Percentiles rank a stretch among this genome's conserved stretches.
phyloP scores from a whole-genome alignment of 1,140 invertebrate genomes.

The Dufourea novaeangliae region DNA sequence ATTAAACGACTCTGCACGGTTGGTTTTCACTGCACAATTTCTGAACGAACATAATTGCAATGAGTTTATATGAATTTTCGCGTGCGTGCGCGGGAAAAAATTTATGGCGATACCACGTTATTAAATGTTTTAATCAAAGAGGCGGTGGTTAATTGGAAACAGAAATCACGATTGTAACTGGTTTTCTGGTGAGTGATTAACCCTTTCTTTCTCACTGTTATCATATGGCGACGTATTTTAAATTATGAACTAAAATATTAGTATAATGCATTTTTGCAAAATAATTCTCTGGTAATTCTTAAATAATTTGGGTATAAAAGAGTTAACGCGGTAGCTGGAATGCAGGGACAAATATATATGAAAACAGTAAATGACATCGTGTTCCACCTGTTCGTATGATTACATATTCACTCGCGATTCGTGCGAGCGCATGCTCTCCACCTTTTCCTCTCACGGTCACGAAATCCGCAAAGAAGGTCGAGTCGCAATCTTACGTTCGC shows the following conservation, averaged over 20 bases:
- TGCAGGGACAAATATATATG: slow-evolving; percentile 37
- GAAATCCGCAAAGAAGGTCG: slow-evolving; percentile 36
- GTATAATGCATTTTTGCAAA: too few species aligned
- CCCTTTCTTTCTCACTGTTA: too few species aligned
- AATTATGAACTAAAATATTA: too few species aligned
- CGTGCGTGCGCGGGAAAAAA: not conserved
- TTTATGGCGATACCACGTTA: not conserved
- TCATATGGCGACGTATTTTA: too few species aligned
- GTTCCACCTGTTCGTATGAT: slow-evolving; percentile 44
- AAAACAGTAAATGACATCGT: slow-evolving; percentile 25
- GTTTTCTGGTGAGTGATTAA: slow-evolving; percentile 26
- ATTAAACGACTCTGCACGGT: too few species aligned
- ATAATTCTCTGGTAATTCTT: too few species aligned
- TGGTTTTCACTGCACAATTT: too few species aligned
- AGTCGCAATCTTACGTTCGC: slow-evolving; percentile 16
- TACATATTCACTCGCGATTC: slow-evolving; percentile 39
- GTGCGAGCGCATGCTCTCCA: not conserved
- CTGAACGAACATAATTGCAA: too few species aligned
- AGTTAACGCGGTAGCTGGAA: slow-evolving; percentile 20
- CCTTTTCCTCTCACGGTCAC: slow-evolving; percentile 50
- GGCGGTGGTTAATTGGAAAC: slow-evolving; percentile 25
- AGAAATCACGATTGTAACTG: slow-evolving; percentile 35
- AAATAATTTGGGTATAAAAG: too few species aligned
- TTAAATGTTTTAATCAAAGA: not conserved
- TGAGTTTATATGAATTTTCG: not conserved